Base-by-base conservation (phyloP, 1,140 invertebrate genomes). In the Drosophila repleta region DNA sequence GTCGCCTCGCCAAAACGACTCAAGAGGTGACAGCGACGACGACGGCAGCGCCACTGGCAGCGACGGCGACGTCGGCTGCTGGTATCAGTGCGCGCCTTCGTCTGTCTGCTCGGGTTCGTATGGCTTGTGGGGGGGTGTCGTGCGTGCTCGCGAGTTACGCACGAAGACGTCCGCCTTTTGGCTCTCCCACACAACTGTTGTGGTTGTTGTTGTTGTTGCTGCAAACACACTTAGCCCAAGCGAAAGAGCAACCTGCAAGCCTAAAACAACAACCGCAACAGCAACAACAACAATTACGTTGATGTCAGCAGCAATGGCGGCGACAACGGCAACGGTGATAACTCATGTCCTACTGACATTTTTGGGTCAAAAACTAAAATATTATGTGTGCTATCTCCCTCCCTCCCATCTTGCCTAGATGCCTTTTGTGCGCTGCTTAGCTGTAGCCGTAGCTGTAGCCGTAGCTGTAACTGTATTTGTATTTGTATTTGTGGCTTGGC, bases 281-380 rank as follows among this genome's bases (percentile, higher is more conserved):
- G 55, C 73, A 76, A 62, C 60, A 61, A 73, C 69, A 76, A 84
- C 71, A 57, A 65, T 64, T 58, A 80, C 62, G 79, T 63, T 68
- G 71, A 81, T 79, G 63, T 58, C 76, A 58, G 73, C 76, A 52
- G 72, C 79, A 69, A 82, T 79, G 72, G 71, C 79, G 73, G 66
- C 65, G 64, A 49, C 24, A 51, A 56, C 32, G 60, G 49, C 68
- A 55, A 52, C 79, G 83, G 81, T 80, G 79, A 90, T 90, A 89
- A 89, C 78, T 89, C 84, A 90, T 89, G 85, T 80, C 74, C 85
- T 55, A 78, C 85, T 90, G 84, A 89, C 84, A 84, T 89, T 89
- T 89, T 89, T 89, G 85, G 84, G 84, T 89, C 84, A 89, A 90
- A 89, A 89, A 89, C 85, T 80, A 90, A 89, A 89, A 89, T 89